Conservation (phyloP, 2,113 vertebrate species). For the Oncorhynchus tshawytscha region DNA sequence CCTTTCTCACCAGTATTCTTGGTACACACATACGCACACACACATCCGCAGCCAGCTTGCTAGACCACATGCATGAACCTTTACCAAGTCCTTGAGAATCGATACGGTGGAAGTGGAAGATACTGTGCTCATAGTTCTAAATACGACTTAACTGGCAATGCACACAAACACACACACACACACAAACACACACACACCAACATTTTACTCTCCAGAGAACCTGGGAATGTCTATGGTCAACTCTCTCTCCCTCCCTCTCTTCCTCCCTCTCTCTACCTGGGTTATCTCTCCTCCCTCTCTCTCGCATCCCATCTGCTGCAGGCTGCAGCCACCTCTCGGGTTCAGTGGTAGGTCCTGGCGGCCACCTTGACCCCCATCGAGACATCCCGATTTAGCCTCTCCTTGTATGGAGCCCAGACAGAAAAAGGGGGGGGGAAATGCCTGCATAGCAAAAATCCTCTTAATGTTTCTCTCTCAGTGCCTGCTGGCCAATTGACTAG, state of each 20-base stretch:
- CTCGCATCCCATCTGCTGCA: slow-evolving; percentile 42
- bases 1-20: too few species aligned
- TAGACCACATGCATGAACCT: not conserved
- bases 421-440: not conserved
- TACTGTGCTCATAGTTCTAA: not conserved
- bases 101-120: not conserved
- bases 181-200: not conserved
- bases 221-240: not conserved
- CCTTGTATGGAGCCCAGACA: slow-evolving; percentile 24
- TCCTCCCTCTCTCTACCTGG: not conserved
- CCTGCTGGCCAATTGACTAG: not conserved
- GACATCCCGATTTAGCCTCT: slow-evolving; percentile 31
- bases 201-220: not conserved
- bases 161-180: not conserved
- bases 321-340: slow-evolving; percentile 23
- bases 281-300: not conserved
- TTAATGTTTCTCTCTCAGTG: not conserved
- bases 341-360: slow-evolving; percentile 38
- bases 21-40: not conserved
- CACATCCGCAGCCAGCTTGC: not conserved
- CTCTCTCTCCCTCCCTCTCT: not conserved
- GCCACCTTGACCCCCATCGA: slow-evolving; percentile 11
- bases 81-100: not conserved
- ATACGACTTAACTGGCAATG: not conserved
- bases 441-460: not conserved